A percentile compares a stretch with the other conserved stretches of the same genome.
Evolutionary conservation across 92 coral and sea anemone species (phyloP).

Genomic region (Micromussa lordhowensis): DNA sequence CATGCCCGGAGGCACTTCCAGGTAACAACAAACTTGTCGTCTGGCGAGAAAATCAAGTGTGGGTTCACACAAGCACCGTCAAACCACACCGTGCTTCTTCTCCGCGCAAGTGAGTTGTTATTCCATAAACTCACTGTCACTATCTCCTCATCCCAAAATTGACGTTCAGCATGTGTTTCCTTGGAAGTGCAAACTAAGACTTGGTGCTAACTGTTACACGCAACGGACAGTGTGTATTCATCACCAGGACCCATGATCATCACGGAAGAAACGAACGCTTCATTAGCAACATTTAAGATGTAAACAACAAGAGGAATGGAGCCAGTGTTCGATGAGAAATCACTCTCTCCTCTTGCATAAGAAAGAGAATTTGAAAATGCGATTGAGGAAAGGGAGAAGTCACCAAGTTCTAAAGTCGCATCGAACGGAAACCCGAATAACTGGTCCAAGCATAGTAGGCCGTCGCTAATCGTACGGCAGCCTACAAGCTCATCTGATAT

Average conservation of each 20-base stretch:
- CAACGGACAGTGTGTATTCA: background rate
- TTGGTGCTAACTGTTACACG: background rate
- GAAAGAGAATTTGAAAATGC: no score
- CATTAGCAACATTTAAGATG: background rate
- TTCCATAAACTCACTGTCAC: background rate
- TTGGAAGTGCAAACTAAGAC: background rate
- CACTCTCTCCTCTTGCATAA: background rate
- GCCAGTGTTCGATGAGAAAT: background rate
- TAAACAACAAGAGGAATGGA: background rate
- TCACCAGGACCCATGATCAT: background rate
- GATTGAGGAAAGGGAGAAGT: background rate
- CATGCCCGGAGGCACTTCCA: background rate
- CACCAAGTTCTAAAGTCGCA: background rate
- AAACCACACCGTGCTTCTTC: background rate
- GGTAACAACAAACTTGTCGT: slow-evolving; percentile 11
- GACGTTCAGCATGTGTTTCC: background rate
- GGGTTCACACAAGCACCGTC: background rate
- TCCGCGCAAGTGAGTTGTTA: background rate
- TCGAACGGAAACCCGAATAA: background rate
- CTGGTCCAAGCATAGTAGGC: background rate
- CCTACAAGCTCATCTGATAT: slow-evolving; percentile 2
- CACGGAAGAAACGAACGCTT: background rate
- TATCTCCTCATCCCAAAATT: no score
- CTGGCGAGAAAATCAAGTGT: background rate
- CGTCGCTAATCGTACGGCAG: background rate